phyloP scores from a whole-genome alignment of 2,113 vertebrate genomes.

The Baryphthengus martii region DNA sequence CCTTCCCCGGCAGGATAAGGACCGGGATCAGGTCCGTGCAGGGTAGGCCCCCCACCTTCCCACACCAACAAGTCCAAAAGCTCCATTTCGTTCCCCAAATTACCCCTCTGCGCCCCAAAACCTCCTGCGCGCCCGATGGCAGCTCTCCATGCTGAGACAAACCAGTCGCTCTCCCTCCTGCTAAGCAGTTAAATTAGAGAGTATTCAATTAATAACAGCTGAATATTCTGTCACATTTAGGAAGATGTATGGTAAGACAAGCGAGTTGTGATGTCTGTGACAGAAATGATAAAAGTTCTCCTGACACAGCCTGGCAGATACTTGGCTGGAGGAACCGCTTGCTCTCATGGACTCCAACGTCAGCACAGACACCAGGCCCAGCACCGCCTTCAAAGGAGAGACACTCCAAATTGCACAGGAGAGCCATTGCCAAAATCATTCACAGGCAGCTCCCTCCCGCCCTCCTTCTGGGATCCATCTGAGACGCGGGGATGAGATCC shows the following conservation, averaged over 20 bases:
- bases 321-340: conserved; percentile 69
- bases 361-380: conserved; percentile 81
- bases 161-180: conserved; percentile 72
- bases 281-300: conserved; percentile 93
- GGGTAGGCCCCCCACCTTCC: too few relatives aligned
- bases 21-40: neutral
- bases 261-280: conserved; percentile 93
- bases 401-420: conserved; percentile 26
- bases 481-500: neutral
- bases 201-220: conserved; percentile 95
- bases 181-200: conserved; percentile 84
- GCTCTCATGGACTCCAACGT: conserved; percentile 74
- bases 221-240: conserved; percentile 89
- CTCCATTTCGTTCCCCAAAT: neutral
- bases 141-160: conserved; percentile 69
- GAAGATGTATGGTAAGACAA: conserved; percentile 96
- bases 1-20: neutral
- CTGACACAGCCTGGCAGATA: conserved; percentile 87
- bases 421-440: conserved; percentile 50
- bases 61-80: neutral
- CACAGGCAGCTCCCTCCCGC: conserved; percentile 30
- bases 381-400: conserved; percentile 53
- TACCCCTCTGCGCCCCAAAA: neutral
- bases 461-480: conserved; percentile 18
- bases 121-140: neutral